Percentiles rank a stretch among this genome's conserved stretches.
phyloP scores from a whole-genome alignment of 2,797 vertebrate species.

The Leptodactylus fallax region DNA sequence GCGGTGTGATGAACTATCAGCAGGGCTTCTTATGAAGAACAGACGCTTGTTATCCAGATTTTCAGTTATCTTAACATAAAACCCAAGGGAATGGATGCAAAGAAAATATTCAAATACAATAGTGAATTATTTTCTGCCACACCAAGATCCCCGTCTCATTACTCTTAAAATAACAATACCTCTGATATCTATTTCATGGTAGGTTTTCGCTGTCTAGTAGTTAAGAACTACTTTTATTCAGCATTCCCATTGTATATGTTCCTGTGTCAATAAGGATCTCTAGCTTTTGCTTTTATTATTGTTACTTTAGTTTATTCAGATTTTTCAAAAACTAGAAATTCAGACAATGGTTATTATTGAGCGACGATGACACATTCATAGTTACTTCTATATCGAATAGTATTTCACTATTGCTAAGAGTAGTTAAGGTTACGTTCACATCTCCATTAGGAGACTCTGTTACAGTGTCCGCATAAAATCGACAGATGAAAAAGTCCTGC shows the following conservation, averaged over 20 bases:
- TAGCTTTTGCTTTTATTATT: background rate
- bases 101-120: constrained; percentile 22
- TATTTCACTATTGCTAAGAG: background rate
- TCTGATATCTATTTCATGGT: constrained; percentile 14
- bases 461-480: no score
- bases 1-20: constrained; percentile 32
- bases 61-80: background rate
- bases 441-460: no score
- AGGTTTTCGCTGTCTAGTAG: constrained; percentile 1
- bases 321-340: background rate
- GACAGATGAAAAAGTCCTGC: no score
- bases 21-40: background rate
- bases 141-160: constrained; percentile 3
- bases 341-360: background rate
- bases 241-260: background rate
- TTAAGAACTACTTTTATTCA: background rate
- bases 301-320: background rate
- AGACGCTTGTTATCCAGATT: constrained; percentile 26
- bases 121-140: background rate
- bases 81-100: background rate
- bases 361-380: background rate
- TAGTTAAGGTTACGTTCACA: background rate
- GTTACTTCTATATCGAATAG: background rate
- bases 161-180: background rate
- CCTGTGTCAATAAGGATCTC: background rate